Evolutionary conservation across 2,113 vertebrate species (phyloP), one percentile per base, ranked within the genome.

Genomic region (Oostethus manadensis): DNA sequence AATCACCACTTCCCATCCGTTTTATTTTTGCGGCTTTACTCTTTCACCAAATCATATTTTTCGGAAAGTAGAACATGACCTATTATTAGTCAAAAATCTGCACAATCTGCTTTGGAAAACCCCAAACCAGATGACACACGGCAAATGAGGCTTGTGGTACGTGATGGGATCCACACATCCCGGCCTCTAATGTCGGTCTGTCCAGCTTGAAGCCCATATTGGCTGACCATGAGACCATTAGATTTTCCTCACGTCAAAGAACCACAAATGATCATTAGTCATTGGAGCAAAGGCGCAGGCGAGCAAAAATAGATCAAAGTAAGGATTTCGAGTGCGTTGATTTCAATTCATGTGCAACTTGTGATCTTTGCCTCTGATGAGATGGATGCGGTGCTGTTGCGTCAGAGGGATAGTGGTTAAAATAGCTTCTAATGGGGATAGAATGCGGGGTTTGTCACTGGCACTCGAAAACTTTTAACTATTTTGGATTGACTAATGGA

Each of bases 231-330:
- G 29, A 33, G 11, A 14, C 14, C 13, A 77, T 70, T 40, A 62
- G 18, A 76, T 68, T 82, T 71, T 26, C n/a, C 73, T 60, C 58
- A 70, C 55, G 53, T 58, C 60, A n/a, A 59, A 61, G 65, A 70
- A 75, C 45, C 71, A 82, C 78, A 81, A 81, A 81, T 77, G 51
- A 81, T 78, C 70, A 74, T 84, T 71, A 82, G 65, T 80, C 67
- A 77, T 71, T 49, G 50, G 45, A 64, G 47, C 60, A 78, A 42
- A 8, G 18, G 74, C 53, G 73, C 66, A 76, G 58, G 57, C 70
- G 60, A 84, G 75, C 76, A 85, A 87, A 85, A 82, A 87, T 84
- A 79, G 68, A 87, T 87, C 77, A 87, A 84, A 85, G 83, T 14
- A 3, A 64, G 63, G 53, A 58, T 68, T 76, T 64, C 8, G 46